Conservation (phyloP, 1,140 invertebrate species). For the Triops cancriformis region DNA sequence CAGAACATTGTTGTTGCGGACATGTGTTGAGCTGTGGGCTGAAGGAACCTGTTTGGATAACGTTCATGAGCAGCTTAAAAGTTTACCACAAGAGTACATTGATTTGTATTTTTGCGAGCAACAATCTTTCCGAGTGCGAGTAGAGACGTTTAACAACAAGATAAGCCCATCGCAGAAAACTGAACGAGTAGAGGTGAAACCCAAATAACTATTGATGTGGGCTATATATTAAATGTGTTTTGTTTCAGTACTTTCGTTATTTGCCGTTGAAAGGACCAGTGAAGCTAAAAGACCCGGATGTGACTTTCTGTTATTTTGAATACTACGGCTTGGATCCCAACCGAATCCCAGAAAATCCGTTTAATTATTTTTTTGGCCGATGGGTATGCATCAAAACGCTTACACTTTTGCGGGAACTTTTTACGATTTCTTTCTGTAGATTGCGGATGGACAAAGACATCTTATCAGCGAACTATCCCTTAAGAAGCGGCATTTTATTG, state of each 20-base stretch:
- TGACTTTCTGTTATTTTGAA: slow-evolving; percentile 69
- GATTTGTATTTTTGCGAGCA: slow-evolving; percentile 39
- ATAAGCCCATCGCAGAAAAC: slow-evolving; percentile 20
- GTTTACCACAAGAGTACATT: slow-evolving; percentile 45
- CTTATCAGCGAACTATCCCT: slow-evolving; percentile 68
- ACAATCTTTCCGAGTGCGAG: slow-evolving; percentile 20
- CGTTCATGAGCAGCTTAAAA: slow-evolving; percentile 56
- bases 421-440: slow-evolving; percentile 43
- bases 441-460: slow-evolving; percentile 70
- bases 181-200: slow-evolving; percentile 17
- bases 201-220: slow-evolving; percentile 19
- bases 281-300: slow-evolving; percentile 71
- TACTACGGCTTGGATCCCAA: slow-evolving; percentile 75
- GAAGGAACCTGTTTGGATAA: slow-evolving; percentile 47
- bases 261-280: slow-evolving; percentile 70
- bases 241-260: slow-evolving; percentile 62
- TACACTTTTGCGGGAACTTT: slow-evolving; percentile 14
- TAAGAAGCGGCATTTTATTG: slow-evolving; percentile 87
- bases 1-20: slow-evolving; percentile 64
- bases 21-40: slow-evolving; percentile 68
- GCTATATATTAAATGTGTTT: slow-evolving; percentile 23
- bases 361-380: slow-evolving; percentile 72
- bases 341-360: slow-evolving; percentile 58
- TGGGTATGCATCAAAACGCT: slow-evolving; percentile 49
- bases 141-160: slow-evolving; percentile 25